phyloP scores from a whole-genome alignment of 2,888 invertebrate species.

The Cephus rjabovi region DNA sequence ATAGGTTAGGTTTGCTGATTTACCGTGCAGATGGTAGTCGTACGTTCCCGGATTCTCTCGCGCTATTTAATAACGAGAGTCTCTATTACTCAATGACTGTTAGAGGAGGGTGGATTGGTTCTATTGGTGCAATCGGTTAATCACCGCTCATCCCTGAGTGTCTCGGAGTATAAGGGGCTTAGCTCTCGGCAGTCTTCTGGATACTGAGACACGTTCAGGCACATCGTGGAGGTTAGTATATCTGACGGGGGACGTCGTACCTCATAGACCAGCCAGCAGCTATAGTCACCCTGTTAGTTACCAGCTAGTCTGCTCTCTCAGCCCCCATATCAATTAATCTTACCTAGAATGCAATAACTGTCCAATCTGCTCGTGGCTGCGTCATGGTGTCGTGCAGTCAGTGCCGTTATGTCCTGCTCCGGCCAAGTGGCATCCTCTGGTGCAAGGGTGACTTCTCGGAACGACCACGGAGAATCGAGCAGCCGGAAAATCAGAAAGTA shows the following conservation, averaged over 20 bases:
- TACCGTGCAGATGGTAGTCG: too few relatives aligned
- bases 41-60: slow-evolving; percentile 13
- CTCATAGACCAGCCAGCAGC: slow-evolving; percentile 7
- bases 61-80: slow-evolving; percentile 51
- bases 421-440: slow-evolving; percentile 11
- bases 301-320: slow-evolving; percentile 10
- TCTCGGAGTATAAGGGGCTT: slow-evolving; percentile 34
- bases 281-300: too few relatives aligned
- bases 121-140: slow-evolving; percentile 59
- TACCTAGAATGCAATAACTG: slow-evolving; percentile 67
- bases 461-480: slow-evolving; percentile 17
- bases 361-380: slow-evolving; percentile 64
- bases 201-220: slow-evolving; percentile 44
- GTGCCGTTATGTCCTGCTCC: slow-evolving; percentile 42
- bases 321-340: slow-evolving; percentile 64
- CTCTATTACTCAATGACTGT: slow-evolving; percentile 60
- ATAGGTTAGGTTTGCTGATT: too few relatives aligned
- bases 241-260: slow-evolving; percentile 21
- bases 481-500: slow-evolving; percentile 49
- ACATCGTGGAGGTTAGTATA: slow-evolving; percentile 19
- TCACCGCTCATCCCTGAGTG: slow-evolving; percentile 53
- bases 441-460: slow-evolving; percentile 23
- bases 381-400: slow-evolving; percentile 59
- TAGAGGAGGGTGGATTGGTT: slow-evolving; percentile 35
- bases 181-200: too few relatives aligned